Conservation (phyloP, 92 coral and sea anemone genomes). For the Muricea muricata region DNA sequence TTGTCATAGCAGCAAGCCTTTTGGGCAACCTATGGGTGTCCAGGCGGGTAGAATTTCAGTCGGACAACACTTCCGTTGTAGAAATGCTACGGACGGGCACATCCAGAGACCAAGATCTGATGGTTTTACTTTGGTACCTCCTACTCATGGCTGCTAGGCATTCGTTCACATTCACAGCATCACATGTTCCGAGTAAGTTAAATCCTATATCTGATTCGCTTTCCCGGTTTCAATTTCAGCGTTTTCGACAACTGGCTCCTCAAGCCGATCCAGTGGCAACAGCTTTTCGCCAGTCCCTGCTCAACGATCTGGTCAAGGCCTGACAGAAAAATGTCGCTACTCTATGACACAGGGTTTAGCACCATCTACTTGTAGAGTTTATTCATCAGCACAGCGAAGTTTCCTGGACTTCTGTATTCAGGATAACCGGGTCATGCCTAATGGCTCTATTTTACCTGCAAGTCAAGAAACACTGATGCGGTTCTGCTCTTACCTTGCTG, state of each 20-base stretch:
- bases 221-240: constrained; percentile 20
- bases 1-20: constrained; percentile 3
- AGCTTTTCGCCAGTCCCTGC: constrained; percentile 9
- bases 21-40: not conserved
- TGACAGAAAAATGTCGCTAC: constrained; percentile 24
- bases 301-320: not conserved
- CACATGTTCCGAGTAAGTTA: not conserved
- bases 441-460: not conserved
- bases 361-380: not conserved
- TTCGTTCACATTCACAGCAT: constrained; percentile 31
- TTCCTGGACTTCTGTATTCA: not conserved
- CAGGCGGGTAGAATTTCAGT: not conserved
- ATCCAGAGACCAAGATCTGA: constrained; percentile 21
- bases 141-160: constrained; percentile 3
- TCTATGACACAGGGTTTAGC: constrained; percentile 15
- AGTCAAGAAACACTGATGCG: not conserved
- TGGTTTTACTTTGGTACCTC: constrained; percentile 18
- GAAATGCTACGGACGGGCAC: constrained; percentile 32
- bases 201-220: constrained; percentile 28
- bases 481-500: not conserved
- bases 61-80: constrained; percentile 8
- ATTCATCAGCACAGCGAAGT: constrained; percentile 3
- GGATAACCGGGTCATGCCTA: not conserved
- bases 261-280: constrained; percentile 7
- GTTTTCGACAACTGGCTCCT: constrained; percentile 34